Evolutionary conservation across 2,113 vertebrate genomes (phyloP), one percentile per base, ranked within the genome.

Genomic region (Neogale vison): DNA sequence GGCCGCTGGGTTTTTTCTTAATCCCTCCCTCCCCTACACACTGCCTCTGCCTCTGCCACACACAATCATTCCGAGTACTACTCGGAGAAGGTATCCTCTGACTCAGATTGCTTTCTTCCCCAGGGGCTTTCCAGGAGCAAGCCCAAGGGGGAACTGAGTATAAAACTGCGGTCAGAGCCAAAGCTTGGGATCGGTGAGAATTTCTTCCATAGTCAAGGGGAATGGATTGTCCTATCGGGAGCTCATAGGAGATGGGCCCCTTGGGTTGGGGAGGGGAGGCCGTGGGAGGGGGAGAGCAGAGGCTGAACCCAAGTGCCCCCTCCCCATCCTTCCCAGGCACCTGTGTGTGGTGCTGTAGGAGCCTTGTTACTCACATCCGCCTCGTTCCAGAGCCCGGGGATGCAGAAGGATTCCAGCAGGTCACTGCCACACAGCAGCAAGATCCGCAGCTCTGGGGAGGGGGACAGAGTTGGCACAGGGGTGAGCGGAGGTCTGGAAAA

Each of bases 371-470:
- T 99, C 99, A 99, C 99, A 67, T 99, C 99, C 26, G 99, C 99
- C 98, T 99, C 99, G 2, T 99, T 99, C 99, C 99, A 99, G 95
- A 99, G 99, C 55, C 99, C 99, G 2, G 99, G 99, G 98, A 99
- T 99, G 98, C 99, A 99, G 99, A 99, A 99, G 87, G 99, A 99
- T 95, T 99, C 99, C 98, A 99, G 99, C 69, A 99, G 99, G 97
- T 99, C 99, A 9, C 99, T 99, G 95, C 99, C 99, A 90, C 99
- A 99, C 97, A 99, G 99, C 98, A 99, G 99, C 98, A 99, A 98
- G 99, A 99, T 99, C 94, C 99, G 99, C 84, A 99, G 99, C 98
- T 99, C 99, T 99, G 98, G 61, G 96, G 95, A 90, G 93, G 87
- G 76, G 86, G 88, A 86, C n/a, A 90, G 26, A 97, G 85, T 81